Percentiles rank a stretch among this genome's conserved stretches.
Conservation (phyloP, 2,888 invertebrate species). For the Chelonus formosanus region DNA sequence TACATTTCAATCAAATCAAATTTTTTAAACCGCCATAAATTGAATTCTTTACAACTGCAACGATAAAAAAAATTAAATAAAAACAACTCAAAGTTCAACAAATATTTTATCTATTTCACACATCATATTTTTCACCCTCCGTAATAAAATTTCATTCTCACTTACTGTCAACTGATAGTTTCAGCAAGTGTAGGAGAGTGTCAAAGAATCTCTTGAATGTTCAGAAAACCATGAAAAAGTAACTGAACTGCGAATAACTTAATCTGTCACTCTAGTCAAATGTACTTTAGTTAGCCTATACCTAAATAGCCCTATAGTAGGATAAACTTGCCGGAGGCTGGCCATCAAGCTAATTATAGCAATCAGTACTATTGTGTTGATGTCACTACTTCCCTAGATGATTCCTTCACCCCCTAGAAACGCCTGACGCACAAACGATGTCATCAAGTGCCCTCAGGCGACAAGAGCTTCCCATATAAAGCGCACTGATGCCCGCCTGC, state of each 20-base stretch:
- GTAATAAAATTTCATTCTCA: not conserved
- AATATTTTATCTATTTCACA: too few relatives aligned
- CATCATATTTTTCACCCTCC: too few relatives aligned
- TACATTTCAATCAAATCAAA: too few relatives aligned
- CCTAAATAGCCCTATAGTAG: constrained; percentile 11
- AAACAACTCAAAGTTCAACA: too few relatives aligned
- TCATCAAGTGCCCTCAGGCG: constrained; percentile 16
- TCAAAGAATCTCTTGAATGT: not conserved
- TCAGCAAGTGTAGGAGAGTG: too few relatives aligned
- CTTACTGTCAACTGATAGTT: too few relatives aligned
- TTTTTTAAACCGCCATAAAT: too few relatives aligned
- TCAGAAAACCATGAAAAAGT: constrained; percentile 12
- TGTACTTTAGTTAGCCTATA: too few relatives aligned
- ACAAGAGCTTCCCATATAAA: constrained; percentile 5
- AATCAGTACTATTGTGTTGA: constrained; percentile 52
- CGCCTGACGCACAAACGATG: constrained; percentile 3
- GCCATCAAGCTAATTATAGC: constrained; percentile 48
- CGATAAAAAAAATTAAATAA: too few relatives aligned
- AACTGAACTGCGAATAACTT: not conserved
- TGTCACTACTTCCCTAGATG: constrained; percentile 42
- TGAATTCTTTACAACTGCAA: too few relatives aligned
- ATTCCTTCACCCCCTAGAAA: not conserved
- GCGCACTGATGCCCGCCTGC: not conserved
- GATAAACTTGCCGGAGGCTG: constrained; percentile 41
- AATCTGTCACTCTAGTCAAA: not conserved